Base-by-base conservation (phyloP, 2,888 invertebrate species). In the Ryuthela nishihirai region DNA sequence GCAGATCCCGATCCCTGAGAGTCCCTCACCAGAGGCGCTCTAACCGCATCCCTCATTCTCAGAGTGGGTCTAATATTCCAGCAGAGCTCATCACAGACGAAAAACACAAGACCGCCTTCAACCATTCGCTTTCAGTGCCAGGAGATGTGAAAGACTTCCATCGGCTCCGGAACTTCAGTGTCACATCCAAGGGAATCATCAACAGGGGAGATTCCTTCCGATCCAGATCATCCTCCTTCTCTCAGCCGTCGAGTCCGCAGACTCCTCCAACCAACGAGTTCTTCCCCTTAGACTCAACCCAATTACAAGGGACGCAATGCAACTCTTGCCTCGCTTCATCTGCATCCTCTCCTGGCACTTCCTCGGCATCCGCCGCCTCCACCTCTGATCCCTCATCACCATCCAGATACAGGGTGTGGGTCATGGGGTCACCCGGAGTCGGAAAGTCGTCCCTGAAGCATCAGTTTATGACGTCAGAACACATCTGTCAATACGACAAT, bases 161-260 rank as follows among this genome's bases (percentile, higher is more conserved):
- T 50, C 61, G 69, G 29, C 65, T 70, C 38, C 52, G 70, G 4
- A 68, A 68, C 54, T 91, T 91, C 78, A 88, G 87, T 73, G 89
- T 91, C 72, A 87, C 87, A 43, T 87, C 86, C 71, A 89, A 88
- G 73, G 89, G 89, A 0, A 87, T 91, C 24, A 87, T 90, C 66
- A 91, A 90, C 77, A 88, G 88, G 67, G 91, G 90, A 0, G 90
- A 91, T 76, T 88, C 88, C 54, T 88, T 91, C 69, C 25, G 60
- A 10, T 60, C 36, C 39, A 60, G 50, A 10, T 54, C 54, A 4
- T 44, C 45, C 12, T 60, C 60, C 12, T 26, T 54, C 2, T 54
- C 60, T 12, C 1, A 48, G 29, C 47, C 50, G 12, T 59, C 53
- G 25, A 59, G 50, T 1, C 59, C 59, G 9, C 47, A 29, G 12